phyloP scores from a whole-genome alignment of 2,797 vertebrate species.

The Sardinella longiceps region DNA sequence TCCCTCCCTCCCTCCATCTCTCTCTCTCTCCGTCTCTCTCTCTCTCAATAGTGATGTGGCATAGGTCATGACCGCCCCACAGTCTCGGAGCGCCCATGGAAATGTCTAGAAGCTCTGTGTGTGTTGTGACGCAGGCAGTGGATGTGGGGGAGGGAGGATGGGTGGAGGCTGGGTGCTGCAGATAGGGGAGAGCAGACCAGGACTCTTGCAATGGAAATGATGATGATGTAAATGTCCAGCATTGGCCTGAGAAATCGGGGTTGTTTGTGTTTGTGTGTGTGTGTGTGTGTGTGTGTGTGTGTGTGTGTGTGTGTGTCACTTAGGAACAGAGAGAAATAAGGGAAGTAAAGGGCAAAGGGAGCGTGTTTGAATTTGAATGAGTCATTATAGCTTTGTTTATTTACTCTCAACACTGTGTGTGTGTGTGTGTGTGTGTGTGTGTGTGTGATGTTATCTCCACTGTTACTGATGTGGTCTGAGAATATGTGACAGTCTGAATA shows the following conservation, averaged over 20 bases:
- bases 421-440: conserved; percentile 2
- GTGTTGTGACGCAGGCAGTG: not conserved
- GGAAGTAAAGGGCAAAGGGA: not conserved
- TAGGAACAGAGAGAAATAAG: not conserved
- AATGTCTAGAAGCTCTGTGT: conserved; percentile 14
- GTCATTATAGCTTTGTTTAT: conserved; percentile 40
- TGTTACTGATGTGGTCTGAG: conserved; percentile 16
- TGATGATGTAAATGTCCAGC: conserved; percentile 50
- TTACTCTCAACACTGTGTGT: not conserved
- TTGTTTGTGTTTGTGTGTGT: conserved; percentile 24
- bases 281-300: conserved; percentile 28
- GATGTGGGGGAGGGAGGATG: conserved; percentile 13
- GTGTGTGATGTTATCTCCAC: conserved; percentile 21
- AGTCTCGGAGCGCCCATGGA: conserved; percentile 37
- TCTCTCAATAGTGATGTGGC: conserved; percentile 19
- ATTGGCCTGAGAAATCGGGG: not conserved
- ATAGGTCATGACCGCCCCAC: conserved; percentile 20
- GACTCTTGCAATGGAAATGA: conserved; percentile 70
- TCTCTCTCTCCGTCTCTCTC: not conserved
- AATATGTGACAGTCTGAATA: not conserved
- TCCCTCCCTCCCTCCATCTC: not conserved
- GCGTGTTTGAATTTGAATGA: conserved; percentile 44
- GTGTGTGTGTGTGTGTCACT: not conserved
- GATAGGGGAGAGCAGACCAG: conserved; percentile 35
- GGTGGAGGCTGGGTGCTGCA: conserved; percentile 18